A percentile compares a stretch with the other conserved stretches of the same genome.
Evolutionary conservation across 2,113 vertebrate genomes (phyloP).

Genomic region (Synodontis membranacea): DNA sequence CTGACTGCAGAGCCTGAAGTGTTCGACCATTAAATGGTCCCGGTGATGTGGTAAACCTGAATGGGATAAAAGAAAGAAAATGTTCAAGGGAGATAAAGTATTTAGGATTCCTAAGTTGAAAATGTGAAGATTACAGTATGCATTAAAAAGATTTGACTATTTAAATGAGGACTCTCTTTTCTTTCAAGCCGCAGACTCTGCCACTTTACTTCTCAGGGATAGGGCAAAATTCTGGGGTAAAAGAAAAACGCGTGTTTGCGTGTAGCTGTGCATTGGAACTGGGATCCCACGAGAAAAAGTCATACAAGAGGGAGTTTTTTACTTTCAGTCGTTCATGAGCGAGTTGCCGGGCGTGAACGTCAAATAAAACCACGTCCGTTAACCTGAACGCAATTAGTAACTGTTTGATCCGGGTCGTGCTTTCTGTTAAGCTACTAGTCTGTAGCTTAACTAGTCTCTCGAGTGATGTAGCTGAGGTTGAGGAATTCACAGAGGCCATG

Average conservation of each 20-base stretch:
- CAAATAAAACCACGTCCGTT: background rate
- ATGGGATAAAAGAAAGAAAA: conserved; percentile 62
- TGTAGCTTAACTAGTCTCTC: background rate
- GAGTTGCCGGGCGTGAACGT: too few relatives aligned
- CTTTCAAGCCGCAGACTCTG: too few relatives aligned
- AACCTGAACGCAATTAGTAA: background rate
- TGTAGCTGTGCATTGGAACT: background rate
- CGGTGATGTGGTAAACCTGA: conserved; percentile 11
- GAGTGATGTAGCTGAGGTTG: background rate
- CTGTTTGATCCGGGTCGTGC: background rate
- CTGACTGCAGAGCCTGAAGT: conserved; percentile 69
- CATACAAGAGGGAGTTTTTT: background rate
- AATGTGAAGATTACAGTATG: background rate
- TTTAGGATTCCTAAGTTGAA: background rate
- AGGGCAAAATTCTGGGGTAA: background rate
- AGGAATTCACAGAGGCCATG: background rate
- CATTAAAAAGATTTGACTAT: background rate
- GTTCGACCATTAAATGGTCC: conserved; percentile 72
- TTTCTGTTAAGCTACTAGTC: background rate
- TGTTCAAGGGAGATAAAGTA: background rate
- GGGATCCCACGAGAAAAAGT: background rate
- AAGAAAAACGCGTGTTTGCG: background rate
- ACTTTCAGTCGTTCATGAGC: too few relatives aligned
- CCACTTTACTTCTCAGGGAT: background rate
- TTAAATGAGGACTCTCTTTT: background rate